Conservation (phyloP, 2,888 invertebrate genomes). For the Lasioglossum lativentre region DNA sequence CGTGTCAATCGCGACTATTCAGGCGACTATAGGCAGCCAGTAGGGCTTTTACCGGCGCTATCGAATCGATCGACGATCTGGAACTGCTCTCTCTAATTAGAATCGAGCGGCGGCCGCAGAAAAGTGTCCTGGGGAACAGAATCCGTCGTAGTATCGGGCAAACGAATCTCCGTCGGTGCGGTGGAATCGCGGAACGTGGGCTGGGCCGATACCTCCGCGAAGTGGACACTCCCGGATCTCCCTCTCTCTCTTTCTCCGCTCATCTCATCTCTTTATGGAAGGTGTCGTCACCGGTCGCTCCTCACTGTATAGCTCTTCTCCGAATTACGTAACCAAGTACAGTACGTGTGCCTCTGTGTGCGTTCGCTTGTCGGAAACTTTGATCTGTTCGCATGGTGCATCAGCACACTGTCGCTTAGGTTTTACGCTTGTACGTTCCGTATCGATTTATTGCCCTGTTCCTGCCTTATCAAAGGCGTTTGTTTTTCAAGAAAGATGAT, state of each 20-base stretch:
- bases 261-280: conserved; percentile 54
- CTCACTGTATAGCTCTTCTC: conserved; percentile 71
- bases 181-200: conserved; percentile 58
- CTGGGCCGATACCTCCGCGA: conserved; percentile 57
- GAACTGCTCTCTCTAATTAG: conserved; percentile 19
- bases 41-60: not conserved
- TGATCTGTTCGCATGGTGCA: not conserved
- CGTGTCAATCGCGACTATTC: not conserved
- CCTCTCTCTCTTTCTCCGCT: not conserved
- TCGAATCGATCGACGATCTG: conserved; percentile 10
- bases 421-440: not conserved
- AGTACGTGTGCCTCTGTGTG: not conserved
- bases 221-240: conserved; percentile 77
- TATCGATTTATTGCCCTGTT: not conserved
- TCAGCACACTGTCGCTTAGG: not conserved
- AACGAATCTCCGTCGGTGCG: conserved; percentile 39
- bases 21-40: not conserved
- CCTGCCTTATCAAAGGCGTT: not conserved
- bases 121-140: conserved; percentile 17
- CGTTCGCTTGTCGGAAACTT: not conserved
- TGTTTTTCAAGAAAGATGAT: not conserved
- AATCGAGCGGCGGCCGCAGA: not conserved
- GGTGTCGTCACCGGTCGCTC: conserved; percentile 75
- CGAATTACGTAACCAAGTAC: conserved; percentile 76
- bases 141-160: conserved; percentile 14